A percentile compares a stretch with the other conserved stretches of the same genome.
These are phyloP conservation scores for Menidia menidia DNA, from an alignment of 2,797 vertebrate species.

Conservation along the genomic window DNA sequence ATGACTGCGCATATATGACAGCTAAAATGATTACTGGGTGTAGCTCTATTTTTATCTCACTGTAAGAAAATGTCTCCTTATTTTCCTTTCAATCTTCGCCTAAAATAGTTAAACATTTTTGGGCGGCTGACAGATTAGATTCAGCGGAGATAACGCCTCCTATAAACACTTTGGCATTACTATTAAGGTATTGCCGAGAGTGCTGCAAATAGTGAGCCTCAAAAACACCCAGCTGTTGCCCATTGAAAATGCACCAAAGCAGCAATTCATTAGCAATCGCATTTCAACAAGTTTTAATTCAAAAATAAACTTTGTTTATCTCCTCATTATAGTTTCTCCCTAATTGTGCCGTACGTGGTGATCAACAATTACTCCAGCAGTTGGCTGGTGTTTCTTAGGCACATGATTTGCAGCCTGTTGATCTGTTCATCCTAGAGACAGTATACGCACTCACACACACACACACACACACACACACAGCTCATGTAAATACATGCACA, in stretches of 20 bases:
- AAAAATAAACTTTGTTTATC: slow-evolving; percentile 68
- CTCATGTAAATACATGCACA: slow-evolving; percentile 18
- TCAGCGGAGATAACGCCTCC: background rate
- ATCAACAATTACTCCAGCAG: slow-evolving; percentile 47
- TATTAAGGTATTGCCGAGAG: background rate
- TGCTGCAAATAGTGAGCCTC: background rate
- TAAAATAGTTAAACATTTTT: background rate
- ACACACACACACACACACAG: slow-evolving; percentile 2
- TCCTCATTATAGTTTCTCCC: slow-evolving; percentile 48
- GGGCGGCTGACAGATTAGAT: background rate
- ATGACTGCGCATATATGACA: too few species aligned
- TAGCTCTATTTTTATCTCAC: background rate
- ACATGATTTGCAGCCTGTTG: slow-evolving; percentile 49
- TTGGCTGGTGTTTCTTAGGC: slow-evolving; percentile 16
- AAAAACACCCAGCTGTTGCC: slow-evolving; percentile 26
- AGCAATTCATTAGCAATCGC: slow-evolving; percentile 48
- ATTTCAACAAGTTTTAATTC: slow-evolving; percentile 48
- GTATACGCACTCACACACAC: background rate
- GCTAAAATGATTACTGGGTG: background rate
- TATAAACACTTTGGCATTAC: background rate
- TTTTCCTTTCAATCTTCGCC: background rate
- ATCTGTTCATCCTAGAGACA: slow-evolving; percentile 36
- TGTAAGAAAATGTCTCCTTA: background rate
- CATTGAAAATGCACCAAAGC: slow-evolving; percentile 9
- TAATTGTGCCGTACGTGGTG: slow-evolving; percentile 46